Evolutionary conservation across 2,888 invertebrate species (phyloP).

Genomic region (Lasioglossum leucozonium): DNA sequence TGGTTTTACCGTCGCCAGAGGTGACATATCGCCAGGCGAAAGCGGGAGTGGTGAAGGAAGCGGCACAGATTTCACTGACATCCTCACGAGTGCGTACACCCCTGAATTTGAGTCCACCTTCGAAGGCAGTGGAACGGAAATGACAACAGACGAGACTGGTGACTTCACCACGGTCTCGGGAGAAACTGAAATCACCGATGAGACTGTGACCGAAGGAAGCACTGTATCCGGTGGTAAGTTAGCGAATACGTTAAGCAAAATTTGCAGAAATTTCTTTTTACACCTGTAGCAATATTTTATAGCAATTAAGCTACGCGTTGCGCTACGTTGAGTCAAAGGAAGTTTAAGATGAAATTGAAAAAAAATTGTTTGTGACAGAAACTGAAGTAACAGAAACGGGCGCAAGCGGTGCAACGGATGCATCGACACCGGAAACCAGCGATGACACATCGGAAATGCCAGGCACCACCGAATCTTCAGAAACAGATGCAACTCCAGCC

Average conservation of each 20-base stretch:
- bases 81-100: slow-evolving; percentile 53
- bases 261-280: neutral
- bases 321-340: neutral
- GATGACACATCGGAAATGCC: slow-evolving; percentile 39
- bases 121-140: slow-evolving; percentile 79
- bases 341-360: neutral
- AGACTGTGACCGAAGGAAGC: slow-evolving; percentile 35
- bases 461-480: slow-evolving; percentile 44
- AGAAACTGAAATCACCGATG: slow-evolving; percentile 46
- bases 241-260: neutral
- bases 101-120: slow-evolving; percentile 59
- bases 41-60: slow-evolving; percentile 75
- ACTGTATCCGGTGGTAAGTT: slow-evolving; percentile 53
- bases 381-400: slow-evolving; percentile 43
- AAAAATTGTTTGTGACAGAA: no score
- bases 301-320: no score
- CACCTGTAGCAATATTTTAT: neutral
- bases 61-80: slow-evolving; percentile 65
- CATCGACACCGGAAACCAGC: slow-evolving; percentile 60
- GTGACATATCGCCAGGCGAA: slow-evolving; percentile 77
- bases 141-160: slow-evolving; percentile 61
- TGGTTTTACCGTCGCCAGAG: slow-evolving; percentile 59
- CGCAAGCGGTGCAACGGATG: slow-evolving; percentile 25
- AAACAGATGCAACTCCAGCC: slow-evolving; percentile 65
- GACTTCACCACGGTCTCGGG: slow-evolving; percentile 53